Evolutionary conservation across 2,113 vertebrate genomes (phyloP).

Genomic region (Indicator indicator): DNA sequence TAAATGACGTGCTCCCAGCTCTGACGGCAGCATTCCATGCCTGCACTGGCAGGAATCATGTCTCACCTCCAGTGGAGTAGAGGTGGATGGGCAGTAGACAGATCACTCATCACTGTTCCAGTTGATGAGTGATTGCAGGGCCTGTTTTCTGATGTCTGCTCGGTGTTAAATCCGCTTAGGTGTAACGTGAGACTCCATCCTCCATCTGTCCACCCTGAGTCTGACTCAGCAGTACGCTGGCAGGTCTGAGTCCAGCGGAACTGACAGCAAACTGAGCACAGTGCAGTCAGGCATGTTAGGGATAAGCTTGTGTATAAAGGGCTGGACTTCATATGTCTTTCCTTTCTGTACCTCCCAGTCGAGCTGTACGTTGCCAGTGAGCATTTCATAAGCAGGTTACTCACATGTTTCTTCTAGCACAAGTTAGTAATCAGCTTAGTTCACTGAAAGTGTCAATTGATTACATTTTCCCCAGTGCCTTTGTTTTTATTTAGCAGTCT

Average conservation of each 20-base stretch:
- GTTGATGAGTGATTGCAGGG: not conserved
- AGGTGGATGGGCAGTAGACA: not conserved
- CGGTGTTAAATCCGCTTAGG: not conserved
- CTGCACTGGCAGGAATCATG: not conserved
- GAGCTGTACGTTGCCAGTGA: not conserved
- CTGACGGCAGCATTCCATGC: fast-evolving
- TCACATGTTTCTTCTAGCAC: not conserved
- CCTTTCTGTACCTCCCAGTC: not conserved
- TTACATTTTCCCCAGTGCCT: fast-evolving
- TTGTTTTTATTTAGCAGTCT: not conserved
- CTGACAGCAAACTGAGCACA: not conserved
- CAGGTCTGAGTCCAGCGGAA: not conserved
- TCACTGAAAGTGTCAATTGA: not conserved
- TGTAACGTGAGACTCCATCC: not conserved
- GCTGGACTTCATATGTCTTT: not conserved
- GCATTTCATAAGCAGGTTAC: not conserved
- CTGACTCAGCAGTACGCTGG: not conserved
- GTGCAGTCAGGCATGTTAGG: not conserved
- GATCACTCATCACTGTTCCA: fast-evolving
- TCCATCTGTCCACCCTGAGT: not conserved
- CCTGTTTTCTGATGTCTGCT: not conserved
- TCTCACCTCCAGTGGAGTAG: not conserved
- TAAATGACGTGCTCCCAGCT: not conserved
- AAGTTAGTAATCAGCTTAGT: not conserved
- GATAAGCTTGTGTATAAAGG: not conserved